Percentiles rank a stretch among this genome's conserved stretches.
Evolutionary conservation across 2,113 vertebrate species (phyloP).

Genomic region (Gorsachius goisagi): DNA sequence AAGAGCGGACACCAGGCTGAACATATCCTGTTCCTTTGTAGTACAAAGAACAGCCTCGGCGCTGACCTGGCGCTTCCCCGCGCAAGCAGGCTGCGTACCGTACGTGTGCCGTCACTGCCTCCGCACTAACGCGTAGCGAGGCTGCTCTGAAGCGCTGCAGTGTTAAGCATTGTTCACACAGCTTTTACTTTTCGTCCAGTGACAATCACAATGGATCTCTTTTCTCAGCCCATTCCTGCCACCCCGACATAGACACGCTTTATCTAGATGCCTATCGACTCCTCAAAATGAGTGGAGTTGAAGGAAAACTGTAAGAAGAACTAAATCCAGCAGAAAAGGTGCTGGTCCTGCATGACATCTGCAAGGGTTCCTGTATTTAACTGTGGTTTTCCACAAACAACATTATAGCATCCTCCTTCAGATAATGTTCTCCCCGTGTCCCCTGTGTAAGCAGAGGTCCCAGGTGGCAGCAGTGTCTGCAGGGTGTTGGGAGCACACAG

Average conservation of each 20-base stretch:
- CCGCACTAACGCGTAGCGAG: fast-evolving
- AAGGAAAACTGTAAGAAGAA: background rate
- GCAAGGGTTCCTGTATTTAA: background rate
- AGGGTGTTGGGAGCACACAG: background rate
- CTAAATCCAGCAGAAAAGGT: background rate
- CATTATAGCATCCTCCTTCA: background rate
- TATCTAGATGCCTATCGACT: background rate
- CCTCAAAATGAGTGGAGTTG: background rate
- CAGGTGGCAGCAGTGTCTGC: background rate
- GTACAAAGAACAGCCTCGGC: background rate
- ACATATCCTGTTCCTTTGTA: background rate
- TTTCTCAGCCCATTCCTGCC: background rate
- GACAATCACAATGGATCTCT: background rate
- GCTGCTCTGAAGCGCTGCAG: background rate
- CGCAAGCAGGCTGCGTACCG: fast-evolving
- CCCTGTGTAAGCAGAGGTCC: background rate
- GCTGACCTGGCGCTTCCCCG: background rate
- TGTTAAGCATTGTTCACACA: background rate
- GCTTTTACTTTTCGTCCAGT: background rate
- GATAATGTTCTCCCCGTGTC: background rate
- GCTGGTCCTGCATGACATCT: background rate
- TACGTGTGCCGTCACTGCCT: fast-evolving
- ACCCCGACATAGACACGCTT: background rate
- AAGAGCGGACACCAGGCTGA: background rate
- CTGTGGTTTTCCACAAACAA: background rate